phyloP scores from a whole-genome alignment of 37 sponge, comb jelly and placozoan species.

The Ephydatia muelleri region DNA sequence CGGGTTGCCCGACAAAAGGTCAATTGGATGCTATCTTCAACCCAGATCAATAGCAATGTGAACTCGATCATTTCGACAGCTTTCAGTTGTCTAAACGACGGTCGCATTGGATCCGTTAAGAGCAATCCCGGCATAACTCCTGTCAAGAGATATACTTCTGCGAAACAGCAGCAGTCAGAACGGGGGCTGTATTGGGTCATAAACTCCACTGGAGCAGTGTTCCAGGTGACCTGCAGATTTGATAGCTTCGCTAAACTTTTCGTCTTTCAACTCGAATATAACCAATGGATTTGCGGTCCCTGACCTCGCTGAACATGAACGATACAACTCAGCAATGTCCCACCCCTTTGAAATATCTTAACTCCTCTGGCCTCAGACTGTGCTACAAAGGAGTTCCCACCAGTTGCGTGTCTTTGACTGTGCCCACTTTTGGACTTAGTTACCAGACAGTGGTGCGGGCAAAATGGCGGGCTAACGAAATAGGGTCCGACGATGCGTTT shows the following conservation, averaged over 20 bases:
- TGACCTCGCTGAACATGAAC: neutral
- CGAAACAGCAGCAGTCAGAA: too few species aligned
- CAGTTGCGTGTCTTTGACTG: neutral
- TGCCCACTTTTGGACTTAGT: neutral
- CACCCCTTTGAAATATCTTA: neutral
- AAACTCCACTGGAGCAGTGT: neutral
- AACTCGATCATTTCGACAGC: too few species aligned
- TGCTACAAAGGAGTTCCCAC: neutral
- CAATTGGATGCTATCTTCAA: too few species aligned
- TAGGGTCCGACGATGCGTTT: neutral
- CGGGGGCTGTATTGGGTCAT: too few species aligned
- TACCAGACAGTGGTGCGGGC: neutral
- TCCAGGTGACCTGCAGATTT: neutral
- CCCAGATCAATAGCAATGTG: too few species aligned
- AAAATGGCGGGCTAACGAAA: neutral
- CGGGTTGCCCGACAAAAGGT: too few species aligned
- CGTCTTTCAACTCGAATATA: neutral
- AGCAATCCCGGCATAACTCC: too few species aligned
- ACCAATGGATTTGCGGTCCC: neutral
- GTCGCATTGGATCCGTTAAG: too few species aligned
- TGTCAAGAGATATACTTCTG: too few species aligned
- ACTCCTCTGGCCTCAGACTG: neutral
- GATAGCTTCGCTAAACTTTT: neutral
- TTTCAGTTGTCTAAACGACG: too few species aligned
- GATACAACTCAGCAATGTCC: neutral